Evolutionary conservation across 2,888 invertebrate species (phyloP), one percentile per base, ranked within the genome.

Genomic region (Dyspetes luteomarginatus): DNA sequence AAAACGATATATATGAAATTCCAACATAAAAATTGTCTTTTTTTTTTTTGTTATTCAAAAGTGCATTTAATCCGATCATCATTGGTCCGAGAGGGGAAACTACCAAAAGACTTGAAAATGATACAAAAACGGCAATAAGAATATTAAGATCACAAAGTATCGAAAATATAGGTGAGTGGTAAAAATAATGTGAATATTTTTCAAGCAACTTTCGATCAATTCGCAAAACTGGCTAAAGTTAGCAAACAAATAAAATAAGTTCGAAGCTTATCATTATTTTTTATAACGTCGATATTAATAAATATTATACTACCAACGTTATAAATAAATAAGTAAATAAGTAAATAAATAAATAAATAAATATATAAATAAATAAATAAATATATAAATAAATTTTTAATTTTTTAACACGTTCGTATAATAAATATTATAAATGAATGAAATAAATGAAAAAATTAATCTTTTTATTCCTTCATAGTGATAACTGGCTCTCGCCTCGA

Each of bases 71-170:
- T 88, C 94, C 95, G 43, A 93, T 93, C 78, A 94, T 98, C 17
- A 96, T 98, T 90, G 98, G 98, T 2, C 92, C 94, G 36, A 97
- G 96, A 92, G 97, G 97, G 22, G 92, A 94, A 7, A 95, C 94
- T 2, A 95, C 95, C 88, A 95, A 94, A 80, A 94, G 95, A 89
- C 93, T 98, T 65, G 96, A 97, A 93, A 92, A 92, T 12, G 97
- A 97, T 87, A 97, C 98, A 0, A 94, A 93, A 86, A 96, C 97
- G 0, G 93, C 94, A 64, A 96, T 98, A 64, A 93, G 92, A 85
- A 94, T 98, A 82, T 98, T 98, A 5, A 58, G 12, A 36, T 7
- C 56, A 15, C 41, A 45, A 0, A 12, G 50, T 17, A 12, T 15
- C 2, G 41, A 58, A n/a, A 43, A 79, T 1, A 9, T 76, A 43